These are phyloP conservation scores for Brachionus plicatilis DNA, from an alignment of 1,140 invertebrate species.

Conservation along the genomic window DNA sequence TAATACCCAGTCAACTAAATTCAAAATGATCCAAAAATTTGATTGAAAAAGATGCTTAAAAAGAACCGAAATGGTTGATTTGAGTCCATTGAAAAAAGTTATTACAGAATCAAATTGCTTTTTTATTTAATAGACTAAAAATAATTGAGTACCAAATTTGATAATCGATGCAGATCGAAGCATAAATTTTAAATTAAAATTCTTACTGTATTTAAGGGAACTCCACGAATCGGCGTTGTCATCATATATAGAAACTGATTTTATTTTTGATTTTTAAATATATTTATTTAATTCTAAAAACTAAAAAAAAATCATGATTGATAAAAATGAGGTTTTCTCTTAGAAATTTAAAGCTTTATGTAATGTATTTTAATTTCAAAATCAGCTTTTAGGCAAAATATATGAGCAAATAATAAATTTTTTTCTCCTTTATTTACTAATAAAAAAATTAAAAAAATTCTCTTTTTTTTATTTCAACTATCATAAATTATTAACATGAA, in stretches of 20 bases:
- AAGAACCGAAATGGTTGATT: too few relatives aligned
- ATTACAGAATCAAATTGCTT: too few relatives aligned
- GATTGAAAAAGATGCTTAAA: too few relatives aligned
- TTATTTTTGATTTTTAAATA: background rate
- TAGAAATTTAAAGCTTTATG: background rate
- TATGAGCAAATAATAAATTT: background rate
- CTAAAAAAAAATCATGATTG: conserved; percentile 6
- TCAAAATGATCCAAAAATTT: too few relatives aligned
- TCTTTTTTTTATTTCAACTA: background rate
- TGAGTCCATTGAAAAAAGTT: too few relatives aligned
- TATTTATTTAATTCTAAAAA: background rate
- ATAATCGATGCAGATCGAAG: background rate
- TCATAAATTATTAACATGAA: background rate
- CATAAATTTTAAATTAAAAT: background rate
- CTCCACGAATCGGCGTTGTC: conserved; percentile 11
- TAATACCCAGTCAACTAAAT: too few relatives aligned
- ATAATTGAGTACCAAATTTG: background rate
- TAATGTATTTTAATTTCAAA: background rate
- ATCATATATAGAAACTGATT: background rate
- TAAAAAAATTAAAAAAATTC: background rate
- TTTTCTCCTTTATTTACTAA: background rate
- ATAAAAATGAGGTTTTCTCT: background rate
- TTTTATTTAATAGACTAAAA: too few relatives aligned
- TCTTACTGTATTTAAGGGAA: conserved; percentile 8
- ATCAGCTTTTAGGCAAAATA: background rate